Base-by-base conservation (phyloP, 2,888 invertebrate genomes). In the Chalcosyrphus nemorum region DNA sequence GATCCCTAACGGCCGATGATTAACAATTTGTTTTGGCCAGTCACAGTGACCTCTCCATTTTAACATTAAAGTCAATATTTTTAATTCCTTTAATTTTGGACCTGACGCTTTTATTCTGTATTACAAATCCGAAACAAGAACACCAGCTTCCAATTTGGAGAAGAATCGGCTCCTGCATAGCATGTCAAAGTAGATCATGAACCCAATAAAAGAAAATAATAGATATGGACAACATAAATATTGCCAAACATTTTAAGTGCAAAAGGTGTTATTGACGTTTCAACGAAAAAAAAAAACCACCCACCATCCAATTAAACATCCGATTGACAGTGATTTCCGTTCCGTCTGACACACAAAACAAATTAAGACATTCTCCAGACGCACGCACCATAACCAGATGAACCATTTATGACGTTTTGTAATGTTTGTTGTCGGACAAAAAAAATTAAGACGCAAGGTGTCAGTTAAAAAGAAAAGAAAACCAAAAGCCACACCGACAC, bases 291-390 rank as follows among this genome's bases (percentile, higher is more conserved):
- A 38, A 24, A 41, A n/a, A 4, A 29, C 63, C 78, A 71, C 84
- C 74, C 65, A 72, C 84, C 84, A 59, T 52, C 43, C 61, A 74
- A 80, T 66, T 29, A 84, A 84, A 84, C 84, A 84, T 84, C 84
- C 84, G 74, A 82, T n/a, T 38, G 77, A 77, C 57, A 54, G 52
- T 72, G 70, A 74, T 80, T 82, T 77, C 72, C 78, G 66, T 66
- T 78, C n/a, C 78, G 66, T 66, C 72, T 78, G 59, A 78, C 61
- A 50, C 29, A 66, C 54, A 54, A 78, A 77, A 68, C 59, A 66
- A 82, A 77, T 65, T 35, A 59, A 61, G 43, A 52, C 65, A 24
- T 47, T 27, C 29, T 43, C 50, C 32, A 15, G 19, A 15, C 61
- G 17, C 66, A 54, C 47, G 47, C 68, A 43, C 15, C 45, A 19